Percentiles rank a stretch among this genome's conserved stretches.
phyloP scores from a whole-genome alignment of 2,797 vertebrate species.

The Merluccius polli region DNA sequence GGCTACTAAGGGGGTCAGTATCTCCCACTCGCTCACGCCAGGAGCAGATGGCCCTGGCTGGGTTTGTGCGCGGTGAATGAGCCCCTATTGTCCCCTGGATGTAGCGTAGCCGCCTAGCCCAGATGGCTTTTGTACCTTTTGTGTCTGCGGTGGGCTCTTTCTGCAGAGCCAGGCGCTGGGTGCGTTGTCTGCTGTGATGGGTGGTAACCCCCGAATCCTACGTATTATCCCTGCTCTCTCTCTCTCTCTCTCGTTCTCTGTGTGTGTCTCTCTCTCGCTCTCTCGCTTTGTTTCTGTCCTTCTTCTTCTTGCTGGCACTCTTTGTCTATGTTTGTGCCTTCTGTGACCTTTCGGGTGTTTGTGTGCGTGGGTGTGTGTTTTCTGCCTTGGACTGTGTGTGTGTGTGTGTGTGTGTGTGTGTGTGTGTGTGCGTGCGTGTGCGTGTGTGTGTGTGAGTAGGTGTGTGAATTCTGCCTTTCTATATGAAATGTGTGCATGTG shows the following conservation, averaged over 20 bases:
- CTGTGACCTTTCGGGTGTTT: neutral
- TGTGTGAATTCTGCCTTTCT: neutral
- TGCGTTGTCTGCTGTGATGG: conserved; percentile 61
- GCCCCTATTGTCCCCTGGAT: conserved; percentile 64
- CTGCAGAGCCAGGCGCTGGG: conserved; percentile 51
- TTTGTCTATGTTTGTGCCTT: neutral
- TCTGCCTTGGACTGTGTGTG: neutral
- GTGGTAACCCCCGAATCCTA: conserved; percentile 49
- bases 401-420: conserved; percentile 8
- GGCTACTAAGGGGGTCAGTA: conserved; percentile 27
- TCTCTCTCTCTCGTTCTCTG: neutral
- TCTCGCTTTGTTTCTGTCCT: neutral
- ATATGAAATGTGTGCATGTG: neutral
- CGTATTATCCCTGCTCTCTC: conserved; percentile 15
- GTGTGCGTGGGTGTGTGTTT: neutral
- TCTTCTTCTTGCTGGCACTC: neutral
- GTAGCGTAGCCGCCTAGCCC: conserved; percentile 69
- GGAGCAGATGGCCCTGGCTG: conserved; percentile 68
- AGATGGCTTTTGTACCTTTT: conserved; percentile 76
- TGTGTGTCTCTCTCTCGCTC: neutral
- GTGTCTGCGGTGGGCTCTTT: conserved; percentile 59
- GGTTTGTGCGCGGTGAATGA: conserved; percentile 55
- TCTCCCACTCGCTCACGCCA: conserved; percentile 65
- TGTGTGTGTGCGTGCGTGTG: neutral
- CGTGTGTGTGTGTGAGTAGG: neutral